Evolutionary conservation across 92 coral and sea anemone species (phyloP).

Genomic region (Heliopora coerulea): DNA sequence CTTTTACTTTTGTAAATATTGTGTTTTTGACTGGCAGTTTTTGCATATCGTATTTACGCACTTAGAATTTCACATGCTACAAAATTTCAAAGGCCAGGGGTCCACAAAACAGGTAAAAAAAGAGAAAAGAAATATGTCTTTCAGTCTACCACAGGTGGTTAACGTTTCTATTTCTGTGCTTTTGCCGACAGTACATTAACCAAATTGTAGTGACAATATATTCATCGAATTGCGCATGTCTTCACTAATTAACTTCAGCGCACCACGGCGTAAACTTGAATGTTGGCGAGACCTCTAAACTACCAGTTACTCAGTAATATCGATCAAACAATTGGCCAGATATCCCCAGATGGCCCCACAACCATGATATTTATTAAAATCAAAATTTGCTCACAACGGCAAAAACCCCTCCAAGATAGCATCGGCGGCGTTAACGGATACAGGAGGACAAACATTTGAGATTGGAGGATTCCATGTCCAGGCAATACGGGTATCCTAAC

Average conservation of each 20-base stretch:
- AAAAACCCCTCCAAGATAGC: slow-evolving; percentile 11
- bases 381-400: slow-evolving; percentile 34
- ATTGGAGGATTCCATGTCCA: not conserved
- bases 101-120: not conserved
- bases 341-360: not conserved
- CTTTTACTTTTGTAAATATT: slow-evolving; percentile 37
- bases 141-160: no score
- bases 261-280: slow-evolving; percentile 7
- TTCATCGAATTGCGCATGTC: slow-evolving; percentile 15
- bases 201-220: not conserved
- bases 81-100: not conserved
- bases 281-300: slow-evolving; percentile 5
- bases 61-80: not conserved
- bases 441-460: not conserved
- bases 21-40: slow-evolving; percentile 23
- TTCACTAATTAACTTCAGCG: slow-evolving; percentile 15
- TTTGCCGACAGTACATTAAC: not conserved
- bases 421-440: not conserved
- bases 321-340: slow-evolving; percentile 12
- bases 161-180: not conserved
- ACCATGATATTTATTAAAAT: not conserved
- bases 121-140: slow-evolving; percentile 5
- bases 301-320: slow-evolving; percentile 19
- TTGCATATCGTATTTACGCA: slow-evolving; percentile 25
- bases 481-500: not conserved